Percentiles rank a stretch among this genome's conserved stretches.
Conservation (phyloP, 2,888 invertebrate species). For the Drosophila nigritarsus region DNA sequence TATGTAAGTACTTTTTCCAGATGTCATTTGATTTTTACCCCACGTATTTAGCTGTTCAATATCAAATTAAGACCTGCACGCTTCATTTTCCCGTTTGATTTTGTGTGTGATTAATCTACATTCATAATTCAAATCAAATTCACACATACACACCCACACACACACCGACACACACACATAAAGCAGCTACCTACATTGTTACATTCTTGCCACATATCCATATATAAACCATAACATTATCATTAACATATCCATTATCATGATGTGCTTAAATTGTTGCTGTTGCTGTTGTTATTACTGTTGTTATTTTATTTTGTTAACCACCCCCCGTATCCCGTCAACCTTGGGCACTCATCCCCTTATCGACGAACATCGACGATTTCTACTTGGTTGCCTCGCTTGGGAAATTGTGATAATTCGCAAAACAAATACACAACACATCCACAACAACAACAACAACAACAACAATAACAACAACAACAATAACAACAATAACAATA, state of each 20-base stretch:
- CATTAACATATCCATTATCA: constrained; percentile 32
- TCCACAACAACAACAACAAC: constrained; percentile 25
- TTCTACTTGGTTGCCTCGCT: constrained; percentile 4
- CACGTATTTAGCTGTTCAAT: constrained; percentile 24
- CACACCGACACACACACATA: neutral
- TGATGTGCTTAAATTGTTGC: constrained; percentile 53
- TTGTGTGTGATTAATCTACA: constrained; percentile 11
- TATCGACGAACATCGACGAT: constrained; percentile 30
- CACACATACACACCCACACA: constrained; percentile 1
- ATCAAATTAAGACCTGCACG: constrained; percentile 27
- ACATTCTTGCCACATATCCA: constrained; percentile 4
- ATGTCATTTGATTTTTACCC: constrained; percentile 16
- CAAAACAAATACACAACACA: constrained; percentile 26
- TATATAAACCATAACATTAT: constrained; percentile 15
- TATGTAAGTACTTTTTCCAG: constrained; percentile 14
- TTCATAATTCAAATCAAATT: constrained; percentile 17
- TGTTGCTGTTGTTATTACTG: constrained; percentile 41
- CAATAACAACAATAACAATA: constrained; percentile 12
- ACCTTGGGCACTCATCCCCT: constrained; percentile 30
- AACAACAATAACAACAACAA: too few species aligned
- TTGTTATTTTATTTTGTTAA: constrained; percentile 61
- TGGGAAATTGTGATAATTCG: constrained; percentile 29
- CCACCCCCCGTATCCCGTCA: constrained; percentile 14
- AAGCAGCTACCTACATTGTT: neutral
- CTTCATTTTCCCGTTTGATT: constrained; percentile 6